phyloP scores from a whole-genome alignment of 2,113 vertebrate species.

The Microcebus jonahi region DNA sequence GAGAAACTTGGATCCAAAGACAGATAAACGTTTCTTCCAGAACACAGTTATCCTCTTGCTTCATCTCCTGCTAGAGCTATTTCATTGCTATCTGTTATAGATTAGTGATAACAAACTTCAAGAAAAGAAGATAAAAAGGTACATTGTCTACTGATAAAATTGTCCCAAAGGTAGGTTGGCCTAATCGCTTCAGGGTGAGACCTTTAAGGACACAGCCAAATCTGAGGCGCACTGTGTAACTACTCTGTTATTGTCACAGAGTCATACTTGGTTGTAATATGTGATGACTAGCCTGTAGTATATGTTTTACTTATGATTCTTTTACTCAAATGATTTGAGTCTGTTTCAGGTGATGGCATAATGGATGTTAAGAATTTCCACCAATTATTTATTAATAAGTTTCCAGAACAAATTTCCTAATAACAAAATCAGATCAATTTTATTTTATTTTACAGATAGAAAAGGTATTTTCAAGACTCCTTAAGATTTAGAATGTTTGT shows the following conservation, averaged over 20 bases:
- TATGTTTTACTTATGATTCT: constrained; percentile 16
- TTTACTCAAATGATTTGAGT: constrained; percentile 33
- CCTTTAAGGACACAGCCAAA: not conserved
- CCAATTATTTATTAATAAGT: constrained; percentile 53
- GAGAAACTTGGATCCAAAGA: constrained; percentile 98
- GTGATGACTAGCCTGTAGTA: constrained; percentile 3
- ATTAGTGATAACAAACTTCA: constrained; percentile 65
- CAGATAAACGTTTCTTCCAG: constrained; percentile 88
- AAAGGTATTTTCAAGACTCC: constrained; percentile 48
- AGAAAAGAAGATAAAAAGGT: constrained; percentile 57
- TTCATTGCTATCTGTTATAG: constrained; percentile 62
- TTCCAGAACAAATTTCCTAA: constrained; percentile 57
- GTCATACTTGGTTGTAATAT: not conserved
- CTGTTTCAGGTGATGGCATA: constrained; percentile 45
- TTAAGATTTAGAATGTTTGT: constrained; percentile 53
- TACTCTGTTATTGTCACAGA: not conserved
- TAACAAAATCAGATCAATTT: constrained; percentile 14
- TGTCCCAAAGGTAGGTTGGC: constrained; percentile 64
- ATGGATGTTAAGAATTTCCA: constrained; percentile 55
- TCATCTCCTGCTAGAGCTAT: constrained; percentile 66
- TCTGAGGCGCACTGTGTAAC: not conserved
- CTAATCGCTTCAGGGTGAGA: constrained; percentile 23
- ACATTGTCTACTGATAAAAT: constrained; percentile 47
- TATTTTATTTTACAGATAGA: constrained; percentile 62
- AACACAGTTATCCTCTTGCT: constrained; percentile 50